Base-by-base conservation (phyloP, 2,888 invertebrate genomes). In the Hypselothyrea guttata region DNA sequence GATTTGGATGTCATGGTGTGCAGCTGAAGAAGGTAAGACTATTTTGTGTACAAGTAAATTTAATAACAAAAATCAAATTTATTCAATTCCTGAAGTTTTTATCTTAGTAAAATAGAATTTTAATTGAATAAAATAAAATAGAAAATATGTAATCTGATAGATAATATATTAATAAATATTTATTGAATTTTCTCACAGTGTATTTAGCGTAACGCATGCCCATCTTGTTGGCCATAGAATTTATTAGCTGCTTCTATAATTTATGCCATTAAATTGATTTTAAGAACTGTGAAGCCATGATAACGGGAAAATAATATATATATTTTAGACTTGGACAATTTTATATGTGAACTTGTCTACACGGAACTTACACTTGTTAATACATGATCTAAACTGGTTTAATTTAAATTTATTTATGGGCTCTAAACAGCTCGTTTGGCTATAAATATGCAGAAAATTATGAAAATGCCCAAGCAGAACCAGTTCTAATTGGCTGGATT, bases 221-320 rank as follows among this genome's bases (percentile, higher is more conserved):
- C 22, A 22, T 22, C 72, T 72, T 13, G 53, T 52, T 71, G 46
- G 34, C 18, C 15, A 44, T n/a, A 54, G 67, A 38, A 48, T 59
- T 72, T 47, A 54, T 66, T 41, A 16, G 13, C 12, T 1, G 38
- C 3, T 47, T 47, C 22, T 34, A 42, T 30, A 71, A 68, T 51
- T 66, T 48, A 72, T 72, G 72, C 66, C 33, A 59, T 59, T 9
- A 52, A 72, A 66, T 72, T 54, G 47, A 40, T 34, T 68, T 66
- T 72, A 7, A 28, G 27, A 22, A 18, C 28, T 45, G 37, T 44
- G 42, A 56, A 48, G 48, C 49, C 30, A 12, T 1, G 45, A 12
- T 53, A 65, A 71, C 42, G 72, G 67, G 28, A 67, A 33, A 51
- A 44, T 27, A 11, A 16, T 38, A 16, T 12, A 27, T 31, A 8